A percentile compares a stretch with the other conserved stretches of the same genome.
Conservation (phyloP, 2,113 vertebrate species). For the Alexandromys fortis region DNA sequence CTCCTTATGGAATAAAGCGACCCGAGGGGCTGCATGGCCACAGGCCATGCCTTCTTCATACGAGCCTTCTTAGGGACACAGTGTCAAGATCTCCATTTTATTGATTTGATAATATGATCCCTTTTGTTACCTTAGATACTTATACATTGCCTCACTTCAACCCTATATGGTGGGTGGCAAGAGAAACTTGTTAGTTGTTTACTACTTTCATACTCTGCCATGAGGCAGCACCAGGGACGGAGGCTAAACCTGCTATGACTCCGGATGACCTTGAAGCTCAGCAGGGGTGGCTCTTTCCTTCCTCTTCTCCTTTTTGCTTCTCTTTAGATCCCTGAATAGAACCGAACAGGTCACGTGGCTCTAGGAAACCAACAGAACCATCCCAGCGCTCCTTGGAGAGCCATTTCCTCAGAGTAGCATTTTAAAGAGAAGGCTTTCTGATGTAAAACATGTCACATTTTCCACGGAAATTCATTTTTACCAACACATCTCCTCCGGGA, state of each 20-base stretch:
- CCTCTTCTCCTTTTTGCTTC: background rate
- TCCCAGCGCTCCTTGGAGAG: background rate
- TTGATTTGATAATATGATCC: background rate
- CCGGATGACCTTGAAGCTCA: background rate
- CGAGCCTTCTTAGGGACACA: background rate
- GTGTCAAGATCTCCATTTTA: background rate
- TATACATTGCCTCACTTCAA: background rate
- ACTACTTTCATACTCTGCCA: too few species aligned
- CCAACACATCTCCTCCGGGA: background rate
- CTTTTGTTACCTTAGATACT: background rate
- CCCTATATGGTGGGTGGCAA: background rate
- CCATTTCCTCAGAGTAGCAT: background rate
- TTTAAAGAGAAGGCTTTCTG: slow-evolving; percentile 26
- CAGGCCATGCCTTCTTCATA: background rate
- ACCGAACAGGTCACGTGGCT: background rate
- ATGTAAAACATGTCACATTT: slow-evolving; percentile 39
- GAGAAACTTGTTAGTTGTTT: background rate
- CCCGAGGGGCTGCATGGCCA: background rate
- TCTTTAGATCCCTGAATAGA: background rate
- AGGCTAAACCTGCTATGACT: background rate
- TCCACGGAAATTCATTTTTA: slow-evolving; percentile 52
- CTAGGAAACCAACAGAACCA: background rate
- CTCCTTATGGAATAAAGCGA: background rate
- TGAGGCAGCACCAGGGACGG: background rate
- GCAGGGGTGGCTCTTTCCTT: background rate